Conservation (phyloP, 2,888 invertebrate species). For the Danaus chrysippus region DNA sequence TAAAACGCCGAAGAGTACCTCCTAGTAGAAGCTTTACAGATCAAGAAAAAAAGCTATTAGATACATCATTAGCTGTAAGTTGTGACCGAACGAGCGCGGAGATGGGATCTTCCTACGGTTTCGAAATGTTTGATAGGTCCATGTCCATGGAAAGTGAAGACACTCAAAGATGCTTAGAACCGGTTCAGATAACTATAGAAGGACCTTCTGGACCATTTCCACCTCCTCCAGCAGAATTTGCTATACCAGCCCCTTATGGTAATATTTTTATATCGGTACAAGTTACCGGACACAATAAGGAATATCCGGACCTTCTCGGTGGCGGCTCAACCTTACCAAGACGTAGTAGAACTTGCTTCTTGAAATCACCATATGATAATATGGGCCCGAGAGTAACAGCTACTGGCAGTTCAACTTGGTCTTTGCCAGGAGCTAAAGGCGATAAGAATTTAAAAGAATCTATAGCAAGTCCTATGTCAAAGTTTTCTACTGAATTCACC, state of each 20-base stretch:
- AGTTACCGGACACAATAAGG: slow-evolving; percentile 83
- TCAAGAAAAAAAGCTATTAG: slow-evolving; percentile 91
- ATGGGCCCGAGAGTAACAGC: slow-evolving; percentile 94
- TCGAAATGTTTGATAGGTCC: slow-evolving; percentile 75
- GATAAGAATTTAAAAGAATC: slow-evolving; percentile 48
- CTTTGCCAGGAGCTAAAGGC: slow-evolving; percentile 81
- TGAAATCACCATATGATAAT: slow-evolving; percentile 89
- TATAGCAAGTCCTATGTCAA: slow-evolving; percentile 51
- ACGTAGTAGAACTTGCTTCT: slow-evolving; percentile 71
- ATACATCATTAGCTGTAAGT: slow-evolving; percentile 83
- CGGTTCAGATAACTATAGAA: slow-evolving; percentile 81
- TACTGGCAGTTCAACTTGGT: slow-evolving; percentile 92
- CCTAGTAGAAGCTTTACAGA: slow-evolving; percentile 87
- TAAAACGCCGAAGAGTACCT: slow-evolving; percentile 85
- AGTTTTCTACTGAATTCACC: slow-evolving; percentile 73
- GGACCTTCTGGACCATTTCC: slow-evolving; percentile 65
- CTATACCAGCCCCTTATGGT: slow-evolving; percentile 76
- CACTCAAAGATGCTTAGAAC: slow-evolving; percentile 70
- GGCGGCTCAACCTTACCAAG: slow-evolving; percentile 70
- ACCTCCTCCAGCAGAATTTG: slow-evolving; percentile 71
- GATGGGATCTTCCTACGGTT: slow-evolving; percentile 74
- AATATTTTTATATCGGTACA: slow-evolving; percentile 93
- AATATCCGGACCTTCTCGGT: slow-evolving; percentile 89
- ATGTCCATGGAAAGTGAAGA: slow-evolving; percentile 75
- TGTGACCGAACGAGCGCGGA: slow-evolving; percentile 83